phyloP scores from a whole-genome alignment of 2,113 vertebrate genomes.

The Lepus timidus region DNA sequence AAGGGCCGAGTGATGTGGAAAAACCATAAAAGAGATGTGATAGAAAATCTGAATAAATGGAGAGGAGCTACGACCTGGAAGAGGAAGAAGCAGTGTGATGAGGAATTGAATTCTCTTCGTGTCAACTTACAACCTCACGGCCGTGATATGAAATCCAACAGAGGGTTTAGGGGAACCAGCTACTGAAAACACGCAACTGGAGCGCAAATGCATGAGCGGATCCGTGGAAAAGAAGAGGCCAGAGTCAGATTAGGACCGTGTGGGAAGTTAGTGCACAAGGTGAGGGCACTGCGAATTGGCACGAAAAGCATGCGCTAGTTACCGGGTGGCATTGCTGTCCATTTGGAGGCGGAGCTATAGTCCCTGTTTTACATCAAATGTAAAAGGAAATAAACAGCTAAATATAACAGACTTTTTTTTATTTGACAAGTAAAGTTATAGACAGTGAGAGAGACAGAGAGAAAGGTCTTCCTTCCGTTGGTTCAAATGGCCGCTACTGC shows the following conservation, averaged over 20 bases:
- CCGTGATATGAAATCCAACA: not conserved
- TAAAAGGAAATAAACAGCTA: slow-evolving; percentile 46
- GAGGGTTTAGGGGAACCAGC: not conserved
- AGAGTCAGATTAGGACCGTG: not conserved
- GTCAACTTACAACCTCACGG: not conserved
- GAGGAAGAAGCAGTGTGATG: not conserved
- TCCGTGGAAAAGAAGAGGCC: not conserved
- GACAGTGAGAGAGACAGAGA: too few relatives aligned
- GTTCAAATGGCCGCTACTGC: too few relatives aligned
- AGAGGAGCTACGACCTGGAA: not conserved
- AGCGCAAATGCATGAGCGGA: not conserved
- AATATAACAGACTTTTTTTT: not conserved
- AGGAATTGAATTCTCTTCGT: not conserved
- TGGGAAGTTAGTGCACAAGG: not conserved
- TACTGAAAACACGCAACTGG: too few relatives aligned
- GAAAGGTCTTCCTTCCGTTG: too few relatives aligned
- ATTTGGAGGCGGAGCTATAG: not conserved
- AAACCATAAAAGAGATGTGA: not conserved
- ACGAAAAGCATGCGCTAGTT: not conserved
- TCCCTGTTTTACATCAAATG: not conserved
- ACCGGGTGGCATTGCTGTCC: too few relatives aligned
- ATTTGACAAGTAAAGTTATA: too few relatives aligned
- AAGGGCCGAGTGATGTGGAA: too few relatives aligned
- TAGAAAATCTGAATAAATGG: not conserved
- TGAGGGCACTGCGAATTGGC: rapidly evolving